These are phyloP conservation scores for Hoplostethus mediterraneus DNA, from an alignment of 2,797 vertebrate species.

Conservation along the genomic window DNA sequence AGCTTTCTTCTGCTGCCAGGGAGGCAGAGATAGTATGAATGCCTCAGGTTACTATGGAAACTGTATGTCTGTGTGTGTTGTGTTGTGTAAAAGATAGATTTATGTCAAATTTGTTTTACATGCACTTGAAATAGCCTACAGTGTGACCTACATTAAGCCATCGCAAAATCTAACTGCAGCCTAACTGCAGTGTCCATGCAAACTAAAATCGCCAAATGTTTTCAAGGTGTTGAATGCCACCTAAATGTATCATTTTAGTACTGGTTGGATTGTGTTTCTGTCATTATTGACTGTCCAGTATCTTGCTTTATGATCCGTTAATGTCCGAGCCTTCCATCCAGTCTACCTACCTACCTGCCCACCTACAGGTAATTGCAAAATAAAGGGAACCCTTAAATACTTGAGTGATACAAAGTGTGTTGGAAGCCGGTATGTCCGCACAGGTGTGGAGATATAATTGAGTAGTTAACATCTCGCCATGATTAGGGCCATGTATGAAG, in stretches of 20 bases:
- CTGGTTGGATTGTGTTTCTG: background rate
- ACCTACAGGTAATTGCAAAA: background rate
- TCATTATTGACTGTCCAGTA: background rate
- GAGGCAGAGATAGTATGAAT: slow-evolving; percentile 30
- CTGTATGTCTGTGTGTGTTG: slow-evolving; percentile 23
- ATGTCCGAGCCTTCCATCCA: too few relatives aligned
- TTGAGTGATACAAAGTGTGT: background rate
- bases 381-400: too few relatives aligned
- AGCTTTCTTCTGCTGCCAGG: too few relatives aligned
- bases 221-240: too few relatives aligned
- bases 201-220: background rate
- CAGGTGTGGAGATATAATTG: background rate
- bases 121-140: slow-evolving; percentile 25
- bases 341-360: too few relatives aligned
- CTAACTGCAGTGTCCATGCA: background rate
- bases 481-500: background rate
- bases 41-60: slow-evolving; percentile 69
- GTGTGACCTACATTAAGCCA: slow-evolving; percentile 42
- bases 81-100: slow-evolving; percentile 38
- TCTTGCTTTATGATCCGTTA: too few relatives aligned
- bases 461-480: background rate
- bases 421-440: background rate
- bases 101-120: slow-evolving; percentile 44
- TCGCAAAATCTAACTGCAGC: background rate
- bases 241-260: too few relatives aligned